phyloP scores from a whole-genome alignment of 2,888 invertebrate species.

The Acronicta aceris region DNA sequence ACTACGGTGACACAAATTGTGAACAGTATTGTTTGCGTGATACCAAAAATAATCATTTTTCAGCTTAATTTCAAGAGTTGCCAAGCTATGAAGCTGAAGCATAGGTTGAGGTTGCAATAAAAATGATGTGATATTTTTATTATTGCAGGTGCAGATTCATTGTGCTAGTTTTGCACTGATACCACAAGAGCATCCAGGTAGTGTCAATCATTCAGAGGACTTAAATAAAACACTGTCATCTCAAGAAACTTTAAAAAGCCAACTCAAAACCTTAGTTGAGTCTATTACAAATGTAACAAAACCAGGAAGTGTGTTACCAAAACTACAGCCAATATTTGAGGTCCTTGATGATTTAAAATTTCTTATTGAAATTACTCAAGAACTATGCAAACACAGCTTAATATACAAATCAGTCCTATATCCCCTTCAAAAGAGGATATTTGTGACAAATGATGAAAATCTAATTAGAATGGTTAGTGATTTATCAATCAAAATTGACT shows the following conservation, averaged over 20 bases:
- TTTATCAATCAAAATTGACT: constrained; percentile 79
- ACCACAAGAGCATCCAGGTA: constrained; percentile 33
- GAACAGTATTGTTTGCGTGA: no score
- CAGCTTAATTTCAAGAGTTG: no score
- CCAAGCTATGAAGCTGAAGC: no score
- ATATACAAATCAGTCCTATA: constrained; percentile 75
- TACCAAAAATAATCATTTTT: no score
- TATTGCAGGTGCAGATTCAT: constrained; percentile 48
- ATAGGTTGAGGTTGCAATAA: background rate
- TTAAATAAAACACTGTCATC: constrained; percentile 61
- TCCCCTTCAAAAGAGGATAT: constrained; percentile 75
- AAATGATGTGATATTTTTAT: background rate
- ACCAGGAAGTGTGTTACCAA: constrained; percentile 62
- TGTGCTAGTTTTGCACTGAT: constrained; percentile 51
- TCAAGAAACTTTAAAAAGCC: constrained; percentile 73
- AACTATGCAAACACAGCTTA: constrained; percentile 73
- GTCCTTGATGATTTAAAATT: constrained; percentile 73
- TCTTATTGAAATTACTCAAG: constrained; percentile 67
- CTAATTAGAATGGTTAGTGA: constrained; percentile 68
- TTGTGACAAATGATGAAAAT: constrained; percentile 59
- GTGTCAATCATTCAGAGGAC: constrained; percentile 47
- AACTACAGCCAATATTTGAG: constrained; percentile 73
- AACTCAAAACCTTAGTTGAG: constrained; percentile 68
- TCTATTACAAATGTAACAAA: constrained; percentile 56
- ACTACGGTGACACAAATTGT: no score